These are phyloP conservation scores for Laupala kohalensis DNA, from an alignment of 1,140 invertebrate species.

Conservation along the genomic window DNA sequence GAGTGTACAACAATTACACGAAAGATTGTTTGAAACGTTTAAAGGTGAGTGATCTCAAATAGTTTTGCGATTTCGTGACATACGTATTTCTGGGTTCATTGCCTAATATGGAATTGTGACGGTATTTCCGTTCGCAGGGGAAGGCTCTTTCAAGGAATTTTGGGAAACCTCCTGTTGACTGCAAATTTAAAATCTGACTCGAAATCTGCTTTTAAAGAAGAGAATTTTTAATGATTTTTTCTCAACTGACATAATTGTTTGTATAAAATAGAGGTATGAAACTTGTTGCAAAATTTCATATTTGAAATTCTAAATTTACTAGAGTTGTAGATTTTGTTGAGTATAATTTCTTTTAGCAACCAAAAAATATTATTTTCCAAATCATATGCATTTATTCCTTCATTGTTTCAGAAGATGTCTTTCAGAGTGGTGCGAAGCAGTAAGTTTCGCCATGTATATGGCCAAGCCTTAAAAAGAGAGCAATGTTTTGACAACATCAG, in stretches of 20 bases:
- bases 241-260: neutral
- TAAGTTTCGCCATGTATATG: conserved; percentile 98
- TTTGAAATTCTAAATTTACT: too few relatives aligned
- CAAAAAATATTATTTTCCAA: neutral
- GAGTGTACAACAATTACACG: too few relatives aligned
- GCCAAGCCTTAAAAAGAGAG: conserved; percentile 88
- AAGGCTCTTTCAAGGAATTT: conserved; percentile 8
- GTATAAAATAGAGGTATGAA: too few relatives aligned
- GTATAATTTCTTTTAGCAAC: too few relatives aligned
- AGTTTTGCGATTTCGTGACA: neutral
- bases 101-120: conserved; percentile 12
- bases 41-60: neutral
- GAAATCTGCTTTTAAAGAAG: neutral
- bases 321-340: too few relatives aligned
- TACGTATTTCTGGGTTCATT: conserved; percentile 8
- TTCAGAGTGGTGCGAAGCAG: conserved; percentile 71
- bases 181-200: neutral
- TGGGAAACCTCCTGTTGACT: neutral
- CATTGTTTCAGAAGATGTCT: conserved; percentile 11
- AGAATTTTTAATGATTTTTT: neutral
- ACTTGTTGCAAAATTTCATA: too few relatives aligned
- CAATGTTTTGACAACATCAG: conserved; percentile 98
- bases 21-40: too few relatives aligned
- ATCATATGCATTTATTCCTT: neutral
- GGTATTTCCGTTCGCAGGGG: conserved; percentile 8